Conservation (phyloP, 2,113 vertebrate genomes). For the Sapayoa aenigma region DNA sequence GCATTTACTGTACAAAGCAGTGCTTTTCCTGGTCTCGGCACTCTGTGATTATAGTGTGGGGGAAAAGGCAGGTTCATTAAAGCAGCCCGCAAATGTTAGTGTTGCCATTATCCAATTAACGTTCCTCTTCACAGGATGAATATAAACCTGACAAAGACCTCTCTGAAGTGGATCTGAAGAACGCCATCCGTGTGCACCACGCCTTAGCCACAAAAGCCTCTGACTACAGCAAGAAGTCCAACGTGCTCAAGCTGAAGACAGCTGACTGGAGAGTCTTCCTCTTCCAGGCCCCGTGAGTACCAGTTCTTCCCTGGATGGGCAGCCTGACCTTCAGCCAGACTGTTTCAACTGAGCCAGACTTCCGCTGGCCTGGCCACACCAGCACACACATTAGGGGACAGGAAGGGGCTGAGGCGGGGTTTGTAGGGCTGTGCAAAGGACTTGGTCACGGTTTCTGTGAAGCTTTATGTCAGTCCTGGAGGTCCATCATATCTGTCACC, state of each 20-base stretch:
- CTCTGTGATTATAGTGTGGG: slow-evolving; percentile 30
- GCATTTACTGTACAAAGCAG: slow-evolving; percentile 26
- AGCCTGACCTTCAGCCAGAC: background rate
- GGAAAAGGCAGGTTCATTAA: slow-evolving; percentile 31
- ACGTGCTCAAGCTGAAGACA: slow-evolving; percentile 94
- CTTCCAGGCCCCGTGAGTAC: slow-evolving; percentile 91
- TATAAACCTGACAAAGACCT: slow-evolving; percentile 94
- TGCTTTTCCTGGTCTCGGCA: background rate
- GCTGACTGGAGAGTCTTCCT: slow-evolving; percentile 98
- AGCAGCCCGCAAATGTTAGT: background rate
- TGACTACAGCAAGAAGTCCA: slow-evolving; percentile 94
- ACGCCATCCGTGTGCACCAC: slow-evolving; percentile 92
- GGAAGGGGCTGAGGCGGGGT: background rate
- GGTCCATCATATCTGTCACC: background rate
- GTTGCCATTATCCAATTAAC: slow-evolving; percentile 47
- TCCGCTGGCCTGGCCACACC: background rate
- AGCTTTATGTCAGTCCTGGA: background rate
- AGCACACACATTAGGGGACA: rapidly evolving
- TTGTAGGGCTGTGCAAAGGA: background rate
- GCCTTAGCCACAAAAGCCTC: slow-evolving; percentile 91
- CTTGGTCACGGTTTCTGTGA: background rate
- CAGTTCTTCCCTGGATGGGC: background rate
- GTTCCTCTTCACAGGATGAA: slow-evolving; percentile 82
- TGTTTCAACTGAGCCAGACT: no score
- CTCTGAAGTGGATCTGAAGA: slow-evolving; percentile 94